Base-by-base conservation (phyloP, 2,797 vertebrate genomes). In the Coregonus suidteri region DNA sequence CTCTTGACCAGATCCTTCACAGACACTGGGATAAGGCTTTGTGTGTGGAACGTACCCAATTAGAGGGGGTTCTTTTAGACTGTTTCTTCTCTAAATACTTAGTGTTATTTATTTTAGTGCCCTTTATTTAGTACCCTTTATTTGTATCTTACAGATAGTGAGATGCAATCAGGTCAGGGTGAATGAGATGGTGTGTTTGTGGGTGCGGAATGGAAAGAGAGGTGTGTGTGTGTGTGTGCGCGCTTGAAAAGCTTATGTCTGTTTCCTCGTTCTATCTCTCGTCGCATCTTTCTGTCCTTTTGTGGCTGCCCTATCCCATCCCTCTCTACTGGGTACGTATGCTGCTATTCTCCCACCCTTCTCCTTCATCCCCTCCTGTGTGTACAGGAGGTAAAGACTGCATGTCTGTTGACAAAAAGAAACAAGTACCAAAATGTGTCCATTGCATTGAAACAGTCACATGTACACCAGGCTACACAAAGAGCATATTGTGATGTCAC, bases 221-320 rank as follows among this genome's bases (percentile, higher is more conserved):
- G 30, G 11, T 37, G 14, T 41, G 16, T 20, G 4, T n/a, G 25
- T 25, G 25, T 25, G 25, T 25, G 5, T 35, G 41, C 7, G 41
- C n/a, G 51, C 6, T 53, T 72, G 70, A 4, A 16, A 72, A 13
- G 13, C 30, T 54, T 14, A 0, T 69, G 35, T 54, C 15, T 18
- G 25, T 72, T 71, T 71, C 69, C 65, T 67, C 20, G 68, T 72
- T 11, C 30, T 31, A 47, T 47, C 41, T 47, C 41, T 67, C 65
- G 11, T 51, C 4, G 9, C 69, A 51, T 41, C 18, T 51, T 51
- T 71, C 18, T 71, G 69, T 51, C 18, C 25, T 72, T 6, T 72
- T 31, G 51, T 72, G 47, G 3, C 25, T 72, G 47, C 47, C 11
- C 41, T 31, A 51, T 72, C 20, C 54, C 25, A 54, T 4, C 51